Evolutionary conservation across 1,140 invertebrate genomes (phyloP).

Genomic region (Drosophila simulans): DNA sequence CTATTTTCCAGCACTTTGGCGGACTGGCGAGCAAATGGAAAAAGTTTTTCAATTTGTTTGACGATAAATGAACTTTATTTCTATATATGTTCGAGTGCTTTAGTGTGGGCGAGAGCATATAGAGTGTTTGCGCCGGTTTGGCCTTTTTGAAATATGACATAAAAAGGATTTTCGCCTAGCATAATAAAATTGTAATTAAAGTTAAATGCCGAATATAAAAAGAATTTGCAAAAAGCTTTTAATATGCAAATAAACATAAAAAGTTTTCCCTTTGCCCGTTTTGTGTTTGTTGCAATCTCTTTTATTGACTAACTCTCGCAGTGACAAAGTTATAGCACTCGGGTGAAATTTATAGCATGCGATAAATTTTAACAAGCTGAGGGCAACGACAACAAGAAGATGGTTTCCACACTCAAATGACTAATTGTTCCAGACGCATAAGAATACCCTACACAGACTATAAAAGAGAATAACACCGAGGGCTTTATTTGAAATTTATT

Average conservation of each 20-base stretch:
- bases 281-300: conserved; percentile 22
- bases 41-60: conserved; percentile 82
- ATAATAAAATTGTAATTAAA: conserved; percentile 81
- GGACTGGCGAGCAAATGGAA: conserved; percentile 68
- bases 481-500: background rate
- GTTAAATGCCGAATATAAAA: conserved; percentile 60
- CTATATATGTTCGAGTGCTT: conserved; percentile 22
- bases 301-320: conserved; percentile 68
- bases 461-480: conserved; percentile 4
- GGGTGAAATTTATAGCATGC: conserved; percentile 70
- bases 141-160: conserved; percentile 73
- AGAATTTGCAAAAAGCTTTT: conserved; percentile 54
- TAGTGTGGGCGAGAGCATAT: conserved; percentile 12
- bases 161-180: conserved; percentile 67
- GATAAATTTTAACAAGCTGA: conserved; percentile 73
- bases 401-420: conserved; percentile 9
- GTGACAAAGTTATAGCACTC: conserved; percentile 75
- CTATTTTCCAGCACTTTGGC: conserved; percentile 58
- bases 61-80: conserved; percentile 74
- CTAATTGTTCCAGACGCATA: conserved; percentile 46
- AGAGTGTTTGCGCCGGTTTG: conserved; percentile 17
- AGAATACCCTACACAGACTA: conserved; percentile 27
- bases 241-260: conserved; percentile 72
- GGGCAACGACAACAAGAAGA: conserved; percentile 7
- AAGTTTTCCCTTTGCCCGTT: conserved; percentile 33